phyloP scores from a whole-genome alignment of 2,113 vertebrate genomes.

The Tragelaphus scriptus region DNA sequence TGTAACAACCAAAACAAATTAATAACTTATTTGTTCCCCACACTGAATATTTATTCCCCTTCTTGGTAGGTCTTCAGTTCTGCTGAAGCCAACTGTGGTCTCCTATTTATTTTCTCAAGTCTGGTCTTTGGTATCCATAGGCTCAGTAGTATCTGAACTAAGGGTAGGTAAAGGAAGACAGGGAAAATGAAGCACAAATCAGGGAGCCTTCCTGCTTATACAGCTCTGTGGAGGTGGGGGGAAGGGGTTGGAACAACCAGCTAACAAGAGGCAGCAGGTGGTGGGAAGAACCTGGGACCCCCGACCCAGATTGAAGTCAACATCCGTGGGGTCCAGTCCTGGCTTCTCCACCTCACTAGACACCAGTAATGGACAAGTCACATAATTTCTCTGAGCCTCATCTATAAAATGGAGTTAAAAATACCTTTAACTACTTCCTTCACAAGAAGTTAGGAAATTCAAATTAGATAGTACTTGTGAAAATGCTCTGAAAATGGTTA shows the following conservation, averaged over 20 bases:
- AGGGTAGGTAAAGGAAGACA: neutral
- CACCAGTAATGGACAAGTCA: neutral
- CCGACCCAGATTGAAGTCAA: neutral
- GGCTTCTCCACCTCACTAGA: neutral
- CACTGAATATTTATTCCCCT: neutral
- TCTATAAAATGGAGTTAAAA: constrained; percentile 34
- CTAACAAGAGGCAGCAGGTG: neutral
- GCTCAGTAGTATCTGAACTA: neutral
- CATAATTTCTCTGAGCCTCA: neutral
- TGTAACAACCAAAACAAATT: constrained; percentile 28
- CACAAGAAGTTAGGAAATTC: neutral
- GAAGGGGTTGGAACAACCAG: neutral
- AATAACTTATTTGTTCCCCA: neutral
- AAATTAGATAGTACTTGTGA: neutral
- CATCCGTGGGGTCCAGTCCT: neutral
- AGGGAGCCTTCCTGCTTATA: neutral
- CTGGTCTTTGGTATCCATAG: neutral
- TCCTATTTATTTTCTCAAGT: neutral
- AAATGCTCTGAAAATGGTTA: constrained; percentile 7
- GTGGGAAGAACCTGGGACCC: neutral
- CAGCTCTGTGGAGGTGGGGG: neutral
- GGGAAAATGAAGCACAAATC: neutral
- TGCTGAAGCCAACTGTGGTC: neutral
- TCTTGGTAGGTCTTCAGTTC: neutral
- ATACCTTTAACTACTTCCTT: constrained; percentile 15